phyloP scores from a whole-genome alignment of 2,113 vertebrate species.

The Otus sunia region DNA sequence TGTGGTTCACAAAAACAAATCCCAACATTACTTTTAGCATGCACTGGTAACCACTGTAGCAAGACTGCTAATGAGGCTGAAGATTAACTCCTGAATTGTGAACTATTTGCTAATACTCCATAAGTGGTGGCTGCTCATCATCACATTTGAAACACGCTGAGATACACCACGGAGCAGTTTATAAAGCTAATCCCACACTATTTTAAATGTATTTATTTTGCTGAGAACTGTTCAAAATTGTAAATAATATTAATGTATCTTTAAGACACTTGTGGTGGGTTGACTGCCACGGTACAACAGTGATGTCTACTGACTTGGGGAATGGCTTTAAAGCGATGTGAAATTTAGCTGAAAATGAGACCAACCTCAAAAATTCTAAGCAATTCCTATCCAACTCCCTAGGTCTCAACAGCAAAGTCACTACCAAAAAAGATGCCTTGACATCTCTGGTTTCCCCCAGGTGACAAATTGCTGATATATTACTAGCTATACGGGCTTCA shows the following conservation, averaged over 20 bases:
- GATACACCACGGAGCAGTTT: neutral
- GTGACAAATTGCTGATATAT: neutral
- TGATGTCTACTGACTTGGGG: neutral
- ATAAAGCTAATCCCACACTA: neutral
- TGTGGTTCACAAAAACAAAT: neutral
- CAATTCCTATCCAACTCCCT: neutral
- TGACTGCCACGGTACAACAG: neutral
- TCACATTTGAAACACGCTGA: neutral
- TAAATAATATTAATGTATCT: neutral
- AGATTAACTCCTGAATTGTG: neutral
- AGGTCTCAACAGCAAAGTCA: neutral
- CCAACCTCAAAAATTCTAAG: neutral
- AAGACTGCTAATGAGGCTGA: neutral
- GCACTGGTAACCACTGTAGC: neutral
- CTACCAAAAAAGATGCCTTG: neutral
- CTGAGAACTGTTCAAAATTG: neutral
- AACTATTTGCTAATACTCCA: neutral
- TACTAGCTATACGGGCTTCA: neutral
- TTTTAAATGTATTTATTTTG: neutral
- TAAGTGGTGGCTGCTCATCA: neutral
- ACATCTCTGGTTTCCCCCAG: neutral
- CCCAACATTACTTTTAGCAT: neutral
- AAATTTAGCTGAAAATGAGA: neutral
- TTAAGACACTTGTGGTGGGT: neutral
- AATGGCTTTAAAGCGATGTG: neutral